A percentile compares a stretch with the other conserved stretches of the same genome.
Conservation (phyloP, 2,797 vertebrate species). For the Anabacerthia variegaticeps region DNA sequence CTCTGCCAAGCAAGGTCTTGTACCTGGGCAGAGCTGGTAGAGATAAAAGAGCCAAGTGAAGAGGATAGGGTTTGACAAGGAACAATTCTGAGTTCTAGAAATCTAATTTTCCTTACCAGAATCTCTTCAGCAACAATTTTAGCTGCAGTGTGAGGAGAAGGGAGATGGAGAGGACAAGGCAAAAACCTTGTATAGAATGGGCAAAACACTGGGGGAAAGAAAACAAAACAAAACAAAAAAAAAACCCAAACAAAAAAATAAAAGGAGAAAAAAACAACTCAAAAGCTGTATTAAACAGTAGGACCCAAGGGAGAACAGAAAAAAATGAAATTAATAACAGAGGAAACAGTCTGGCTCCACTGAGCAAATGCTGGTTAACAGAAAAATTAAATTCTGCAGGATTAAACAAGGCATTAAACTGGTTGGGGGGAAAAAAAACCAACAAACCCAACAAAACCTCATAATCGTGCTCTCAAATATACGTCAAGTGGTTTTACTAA, state of each 20-base stretch:
- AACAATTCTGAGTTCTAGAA: constrained; percentile 16
- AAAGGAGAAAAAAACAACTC: background rate
- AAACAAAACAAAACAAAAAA: too few species aligned
- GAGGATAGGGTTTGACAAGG: constrained; percentile 11
- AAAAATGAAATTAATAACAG: background rate
- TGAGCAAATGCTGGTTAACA: background rate
- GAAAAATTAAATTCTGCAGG: constrained; percentile 30
- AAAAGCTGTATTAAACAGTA: constrained; percentile 7
- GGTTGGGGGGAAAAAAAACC: background rate
- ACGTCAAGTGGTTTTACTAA: constrained; percentile 22
- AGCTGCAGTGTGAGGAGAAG: background rate
- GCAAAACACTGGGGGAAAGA: background rate
- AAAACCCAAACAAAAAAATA: background rate
- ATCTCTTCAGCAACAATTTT: constrained; percentile 12
- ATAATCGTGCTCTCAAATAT: background rate
- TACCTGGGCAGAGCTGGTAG: background rate
- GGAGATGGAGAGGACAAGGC: background rate
- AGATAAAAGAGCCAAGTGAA: background rate
- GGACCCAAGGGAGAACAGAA: background rate
- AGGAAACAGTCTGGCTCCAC: background rate
- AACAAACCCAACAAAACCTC: background rate
- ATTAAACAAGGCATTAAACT: constrained; percentile 23
- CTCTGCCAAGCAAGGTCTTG: background rate
- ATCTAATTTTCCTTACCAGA: constrained; percentile 31
- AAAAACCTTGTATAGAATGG: background rate